A percentile compares a stretch with the other conserved stretches of the same genome.
phyloP scores from a whole-genome alignment of 1,140 invertebrate species.

The Nilaparvata lugens region DNA sequence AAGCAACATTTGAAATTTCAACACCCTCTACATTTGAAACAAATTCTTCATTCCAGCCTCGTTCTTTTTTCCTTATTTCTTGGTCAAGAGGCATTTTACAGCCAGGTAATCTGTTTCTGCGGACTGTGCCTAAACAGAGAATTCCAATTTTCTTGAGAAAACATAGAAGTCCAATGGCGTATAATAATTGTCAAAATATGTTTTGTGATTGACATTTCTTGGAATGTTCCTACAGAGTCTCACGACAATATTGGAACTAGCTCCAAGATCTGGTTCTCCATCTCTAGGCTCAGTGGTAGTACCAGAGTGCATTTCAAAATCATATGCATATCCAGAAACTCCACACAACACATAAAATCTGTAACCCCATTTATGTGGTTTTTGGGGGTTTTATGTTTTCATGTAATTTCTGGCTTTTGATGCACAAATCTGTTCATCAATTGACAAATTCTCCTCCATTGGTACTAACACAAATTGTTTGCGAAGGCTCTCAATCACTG shows the following conservation, averaged over 20 bases:
- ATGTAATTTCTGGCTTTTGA: background rate
- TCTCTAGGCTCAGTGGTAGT: background rate
- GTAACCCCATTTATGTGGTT: background rate
- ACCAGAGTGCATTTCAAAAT: background rate
- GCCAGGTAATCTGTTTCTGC: background rate
- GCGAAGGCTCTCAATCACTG: background rate
- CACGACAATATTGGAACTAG: background rate
- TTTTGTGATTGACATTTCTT: background rate
- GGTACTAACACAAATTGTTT: too few species aligned
- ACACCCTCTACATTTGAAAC: background rate
- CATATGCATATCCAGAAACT: background rate
- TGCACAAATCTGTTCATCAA: background rate
- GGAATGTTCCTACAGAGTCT: background rate
- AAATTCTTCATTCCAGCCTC: background rate
- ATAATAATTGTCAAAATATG: background rate
- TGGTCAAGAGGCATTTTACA: background rate
- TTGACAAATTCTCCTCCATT: background rate
- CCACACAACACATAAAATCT: background rate
- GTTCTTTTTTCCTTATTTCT: background rate
- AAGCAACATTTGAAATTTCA: background rate
- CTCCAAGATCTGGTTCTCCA: background rate
- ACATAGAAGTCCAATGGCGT: background rate
- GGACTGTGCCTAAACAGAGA: background rate
- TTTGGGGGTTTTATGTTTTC: background rate
- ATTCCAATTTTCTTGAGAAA: background rate